Percentiles rank a stretch among this genome's conserved stretches.
Conservation (phyloP, 1,140 invertebrate genomes). For the Delia radicum region DNA sequence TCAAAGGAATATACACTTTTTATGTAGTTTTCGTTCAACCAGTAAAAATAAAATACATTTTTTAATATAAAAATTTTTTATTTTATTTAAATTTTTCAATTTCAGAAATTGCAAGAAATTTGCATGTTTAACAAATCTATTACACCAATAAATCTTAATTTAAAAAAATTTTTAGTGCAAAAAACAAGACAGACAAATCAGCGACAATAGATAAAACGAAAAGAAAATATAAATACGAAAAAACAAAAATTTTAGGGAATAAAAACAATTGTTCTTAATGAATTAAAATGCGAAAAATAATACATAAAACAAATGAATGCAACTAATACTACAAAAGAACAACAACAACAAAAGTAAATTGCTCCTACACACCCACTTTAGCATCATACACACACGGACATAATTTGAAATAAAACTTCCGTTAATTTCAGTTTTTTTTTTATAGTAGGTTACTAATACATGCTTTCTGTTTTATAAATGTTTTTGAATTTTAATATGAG, state of each 20-base stretch:
- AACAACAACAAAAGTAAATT: neutral
- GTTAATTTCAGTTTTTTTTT: too few species aligned
- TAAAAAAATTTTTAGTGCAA: neutral
- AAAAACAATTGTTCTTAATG: neutral
- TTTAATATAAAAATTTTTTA: too few species aligned
- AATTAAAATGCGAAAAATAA: too few species aligned
- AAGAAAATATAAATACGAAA: neutral
- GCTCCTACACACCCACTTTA: neutral
- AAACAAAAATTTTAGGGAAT: neutral
- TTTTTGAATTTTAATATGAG: neutral
- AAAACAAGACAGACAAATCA: constrained; percentile 7
- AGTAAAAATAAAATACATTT: too few species aligned
- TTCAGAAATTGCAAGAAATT: too few species aligned
- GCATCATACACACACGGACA: neutral
- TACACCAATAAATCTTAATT: constrained; percentile 4
- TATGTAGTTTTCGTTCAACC: too few species aligned
- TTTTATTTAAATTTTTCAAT: too few species aligned
- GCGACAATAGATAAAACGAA: constrained; percentile 19
- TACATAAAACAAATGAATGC: constrained; percentile 3
- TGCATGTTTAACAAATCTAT: too few species aligned
- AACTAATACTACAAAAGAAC: neutral
- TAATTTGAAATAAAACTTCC: constrained; percentile 19
- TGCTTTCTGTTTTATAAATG: constrained; percentile 8
- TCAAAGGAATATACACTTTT: too few species aligned
- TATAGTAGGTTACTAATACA: neutral